A percentile compares a stretch with the other conserved stretches of the same genome.
Conservation (phyloP, 2,113 vertebrate genomes). For the Saimiri boliviensis region DNA sequence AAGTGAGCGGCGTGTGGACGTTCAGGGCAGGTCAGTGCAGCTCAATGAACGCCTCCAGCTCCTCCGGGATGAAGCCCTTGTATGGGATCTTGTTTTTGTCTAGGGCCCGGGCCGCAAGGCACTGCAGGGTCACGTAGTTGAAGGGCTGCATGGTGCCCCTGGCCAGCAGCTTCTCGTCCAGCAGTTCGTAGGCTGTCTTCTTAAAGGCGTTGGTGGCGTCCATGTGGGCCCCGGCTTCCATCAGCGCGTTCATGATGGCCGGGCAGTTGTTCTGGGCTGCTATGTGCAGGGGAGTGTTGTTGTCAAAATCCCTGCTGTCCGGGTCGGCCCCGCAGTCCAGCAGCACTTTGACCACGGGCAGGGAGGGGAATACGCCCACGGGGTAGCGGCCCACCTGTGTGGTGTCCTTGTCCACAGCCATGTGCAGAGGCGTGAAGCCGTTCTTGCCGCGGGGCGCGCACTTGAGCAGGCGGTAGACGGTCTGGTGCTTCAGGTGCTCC, state of each 20-base stretch:
- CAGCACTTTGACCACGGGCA: conserved; percentile 90
- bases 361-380: conserved; percentile 94
- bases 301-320: conserved; percentile 94
- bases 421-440: conserved; percentile 94
- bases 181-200: conserved; percentile 93
- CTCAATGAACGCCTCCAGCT: conserved; percentile 97
- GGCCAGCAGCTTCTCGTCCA: conserved; percentile 92
- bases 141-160: conserved; percentile 92
- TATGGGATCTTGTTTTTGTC: conserved; percentile 95
- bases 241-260: conserved; percentile 91
- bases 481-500: conserved; percentile 95
- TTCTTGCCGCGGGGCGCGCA: conserved; percentile 91
- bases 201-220: conserved; percentile 94
- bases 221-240: conserved; percentile 93
- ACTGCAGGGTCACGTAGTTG: conserved; percentile 95
- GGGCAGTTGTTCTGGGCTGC: conserved; percentile 92
- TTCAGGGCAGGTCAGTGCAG: conserved; percentile 87
- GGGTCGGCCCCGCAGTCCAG: conserved; percentile 95
- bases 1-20: conserved; percentile 37
- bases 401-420: conserved; percentile 96
- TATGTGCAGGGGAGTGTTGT: conserved; percentile 95
- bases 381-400: conserved; percentile 95
- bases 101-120: conserved; percentile 94
- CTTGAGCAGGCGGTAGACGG: conserved; percentile 93
- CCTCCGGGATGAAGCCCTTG: conserved; percentile 95